These are phyloP conservation scores for Acropora tenuis DNA, from an alignment of 64 coral and sea anemone genomes.

Conservation along the genomic window DNA sequence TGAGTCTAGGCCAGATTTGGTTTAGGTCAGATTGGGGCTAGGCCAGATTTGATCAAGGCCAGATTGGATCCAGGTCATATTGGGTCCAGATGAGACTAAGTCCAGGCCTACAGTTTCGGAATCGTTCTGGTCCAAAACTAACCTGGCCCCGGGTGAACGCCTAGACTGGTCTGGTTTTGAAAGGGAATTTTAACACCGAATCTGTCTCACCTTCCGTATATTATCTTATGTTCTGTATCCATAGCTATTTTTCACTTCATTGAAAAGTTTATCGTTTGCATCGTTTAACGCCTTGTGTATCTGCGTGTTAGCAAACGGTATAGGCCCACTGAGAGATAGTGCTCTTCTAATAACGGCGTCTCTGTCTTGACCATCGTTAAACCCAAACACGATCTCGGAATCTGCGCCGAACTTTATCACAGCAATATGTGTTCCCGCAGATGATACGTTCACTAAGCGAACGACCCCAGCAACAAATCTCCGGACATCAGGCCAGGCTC, in stretches of 20 bases:
- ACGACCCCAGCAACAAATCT: background rate
- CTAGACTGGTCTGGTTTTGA: no score
- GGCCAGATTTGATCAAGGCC: no score
- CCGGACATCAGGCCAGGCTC: background rate
- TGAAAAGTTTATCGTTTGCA: background rate
- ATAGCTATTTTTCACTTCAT: background rate
- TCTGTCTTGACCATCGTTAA: conserved; percentile 1
- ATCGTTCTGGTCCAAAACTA: no score
- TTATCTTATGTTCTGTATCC: background rate
- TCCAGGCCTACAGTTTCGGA: no score
- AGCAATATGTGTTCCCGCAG: background rate
- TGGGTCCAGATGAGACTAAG: no score
- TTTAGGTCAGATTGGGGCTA: no score
- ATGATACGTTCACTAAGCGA: background rate
- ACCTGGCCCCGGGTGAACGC: no score
- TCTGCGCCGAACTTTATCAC: background rate
- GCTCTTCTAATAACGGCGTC: background rate
- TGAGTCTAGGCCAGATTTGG: no score
- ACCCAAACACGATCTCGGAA: background rate
- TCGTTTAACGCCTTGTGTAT: background rate
- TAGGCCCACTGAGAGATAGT: background rate
- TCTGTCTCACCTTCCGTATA: background rate
- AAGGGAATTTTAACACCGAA: no score
- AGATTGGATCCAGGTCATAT: no score
- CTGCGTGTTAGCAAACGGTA: background rate